Evolutionary conservation across 2,797 vertebrate species (phyloP).

Genomic region (Odontamblyopus rebecca): DNA sequence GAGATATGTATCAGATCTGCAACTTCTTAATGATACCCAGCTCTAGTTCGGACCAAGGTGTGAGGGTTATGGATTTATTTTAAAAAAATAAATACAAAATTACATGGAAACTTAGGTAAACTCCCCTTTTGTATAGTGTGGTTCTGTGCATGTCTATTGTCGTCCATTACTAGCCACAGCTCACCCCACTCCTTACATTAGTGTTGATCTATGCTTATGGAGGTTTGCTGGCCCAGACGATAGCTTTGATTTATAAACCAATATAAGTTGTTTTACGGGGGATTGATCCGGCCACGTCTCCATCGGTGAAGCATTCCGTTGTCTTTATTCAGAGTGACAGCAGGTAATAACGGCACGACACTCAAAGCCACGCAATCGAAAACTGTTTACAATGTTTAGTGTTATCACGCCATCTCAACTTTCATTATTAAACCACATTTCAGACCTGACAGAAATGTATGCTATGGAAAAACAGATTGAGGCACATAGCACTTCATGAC

Average conservation of each 20-base stretch:
- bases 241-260: conserved; percentile 67
- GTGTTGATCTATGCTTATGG: conserved; percentile 69
- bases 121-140: background rate
- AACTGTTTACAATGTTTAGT: conserved; percentile 36
- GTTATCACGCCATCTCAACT: conserved; percentile 38
- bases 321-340: conserved; percentile 64
- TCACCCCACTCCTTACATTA: conserved; percentile 60
- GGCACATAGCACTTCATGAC: background rate
- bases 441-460: conserved; percentile 10
- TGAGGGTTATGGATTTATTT: no score
- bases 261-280: conserved; percentile 64
- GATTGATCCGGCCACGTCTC: conserved; percentile 65
- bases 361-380: conserved; percentile 42
- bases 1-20: no score
- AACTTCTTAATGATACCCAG: no score
- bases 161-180: conserved; percentile 55
- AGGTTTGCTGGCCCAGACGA: conserved; percentile 53
- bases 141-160: conserved; percentile 38
- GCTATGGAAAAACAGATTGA: background rate
- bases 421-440: conserved; percentile 22
- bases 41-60: no score
- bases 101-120: no score
- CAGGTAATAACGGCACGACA: conserved; percentile 49
- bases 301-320: conserved; percentile 48
- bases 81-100: no score